Evolutionary conservation across 2,888 invertebrate species (phyloP).

Genomic region (Julus scandinavius): DNA sequence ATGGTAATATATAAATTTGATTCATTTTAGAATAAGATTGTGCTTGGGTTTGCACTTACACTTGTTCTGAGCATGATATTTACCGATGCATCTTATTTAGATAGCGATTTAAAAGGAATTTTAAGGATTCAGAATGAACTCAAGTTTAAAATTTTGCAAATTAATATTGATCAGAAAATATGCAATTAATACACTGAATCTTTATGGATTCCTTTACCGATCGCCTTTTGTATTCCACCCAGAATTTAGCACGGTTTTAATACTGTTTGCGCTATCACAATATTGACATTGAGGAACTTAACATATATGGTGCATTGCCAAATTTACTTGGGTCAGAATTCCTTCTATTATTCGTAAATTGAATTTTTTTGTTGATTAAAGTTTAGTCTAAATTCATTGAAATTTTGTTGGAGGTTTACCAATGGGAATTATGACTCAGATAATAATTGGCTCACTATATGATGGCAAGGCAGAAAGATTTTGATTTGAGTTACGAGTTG

Average conservation of each 20-base stretch:
- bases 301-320: background rate
- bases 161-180: background rate
- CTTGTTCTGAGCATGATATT: background rate
- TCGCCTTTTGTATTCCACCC: slow-evolving; percentile 14
- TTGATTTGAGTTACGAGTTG: slow-evolving; percentile 5
- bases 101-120: background rate
- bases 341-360: background rate
- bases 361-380: background rate
- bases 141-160: background rate
- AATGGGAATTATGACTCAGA: too few species aligned
- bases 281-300: background rate
- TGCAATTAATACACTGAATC: background rate
- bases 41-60: slow-evolving; percentile 3
- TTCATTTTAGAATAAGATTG: background rate
- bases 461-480: background rate
- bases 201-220: background rate
- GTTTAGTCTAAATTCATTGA: background rate
- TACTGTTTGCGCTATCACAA: slow-evolving; percentile 9
- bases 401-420: background rate
- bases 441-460: background rate
- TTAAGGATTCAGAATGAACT: background rate
- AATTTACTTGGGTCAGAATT: background rate
- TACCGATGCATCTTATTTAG: background rate
- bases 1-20: background rate
- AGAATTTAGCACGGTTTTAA: slow-evolving; percentile 20